A percentile compares a stretch with the other conserved stretches of the same genome.
Conservation (phyloP, 2,797 vertebrate genomes). For the Leptoclinus maculatus region DNA sequence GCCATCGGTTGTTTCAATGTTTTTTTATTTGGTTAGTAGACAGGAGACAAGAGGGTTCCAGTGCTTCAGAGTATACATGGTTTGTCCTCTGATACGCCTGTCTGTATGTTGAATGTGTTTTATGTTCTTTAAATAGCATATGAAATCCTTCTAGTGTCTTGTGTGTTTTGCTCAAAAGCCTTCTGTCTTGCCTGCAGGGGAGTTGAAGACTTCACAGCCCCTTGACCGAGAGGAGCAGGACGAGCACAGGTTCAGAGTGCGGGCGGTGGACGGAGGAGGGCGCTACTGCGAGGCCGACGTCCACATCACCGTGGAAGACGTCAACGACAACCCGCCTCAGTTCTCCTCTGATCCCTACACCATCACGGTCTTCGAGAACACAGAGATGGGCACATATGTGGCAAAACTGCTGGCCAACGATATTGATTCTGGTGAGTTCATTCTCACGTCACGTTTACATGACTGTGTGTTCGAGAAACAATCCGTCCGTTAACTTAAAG, state of each 20-base stretch:
- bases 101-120: constrained; percentile 1
- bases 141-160: neutral
- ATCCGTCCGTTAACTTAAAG: neutral
- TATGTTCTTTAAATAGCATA: constrained; percentile 1
- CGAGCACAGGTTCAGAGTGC: constrained; percentile 87
- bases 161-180: neutral
- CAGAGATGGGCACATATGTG: constrained; percentile 90
- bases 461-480: neutral
- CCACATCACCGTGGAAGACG: constrained; percentile 89
- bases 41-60: neutral
- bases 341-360: constrained; percentile 90
- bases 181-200: constrained; percentile 83
- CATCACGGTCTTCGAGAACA: constrained; percentile 96
- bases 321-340: constrained; percentile 94
- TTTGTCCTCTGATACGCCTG: constrained; percentile 6
- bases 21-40: constrained; percentile 33
- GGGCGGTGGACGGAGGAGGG: constrained; percentile 93
- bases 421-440: constrained; percentile 87
- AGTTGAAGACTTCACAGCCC: constrained; percentile 89
- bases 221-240: constrained; percentile 91
- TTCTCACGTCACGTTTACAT: neutral
- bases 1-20: constrained; percentile 51
- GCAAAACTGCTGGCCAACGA: constrained; percentile 93
- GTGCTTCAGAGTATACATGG: neutral
- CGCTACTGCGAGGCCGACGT: constrained; percentile 90